Evolutionary conservation across 2,888 invertebrate species (phyloP), one percentile per base, ranked within the genome.

Genomic region (Saturnia pavonia): DNA sequence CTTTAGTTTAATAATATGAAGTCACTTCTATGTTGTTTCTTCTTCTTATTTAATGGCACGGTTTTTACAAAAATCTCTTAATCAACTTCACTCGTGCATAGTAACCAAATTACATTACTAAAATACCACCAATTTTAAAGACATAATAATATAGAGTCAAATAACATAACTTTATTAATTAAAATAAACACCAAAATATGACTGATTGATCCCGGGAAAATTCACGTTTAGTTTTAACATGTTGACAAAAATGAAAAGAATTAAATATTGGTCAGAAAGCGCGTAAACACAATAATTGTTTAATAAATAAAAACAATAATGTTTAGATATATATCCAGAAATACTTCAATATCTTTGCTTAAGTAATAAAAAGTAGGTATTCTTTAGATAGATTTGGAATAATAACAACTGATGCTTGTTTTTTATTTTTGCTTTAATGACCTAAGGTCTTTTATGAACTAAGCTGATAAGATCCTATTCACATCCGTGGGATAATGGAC

Each of bases 341-440:
- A 63, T 11, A 45, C 45, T 27, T 27, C 19, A 27, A 14, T 16
- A 14, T 45, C 67, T 76, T 83, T 78, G 81, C 80, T 78, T 79
- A 84, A 81, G 83, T 80, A 83, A 83, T 87, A 77, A 83, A 88
- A 85, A 89, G n/a, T n/a, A n/a, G n/a, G 88, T 88, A 90, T 86
- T 85, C 81, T 81, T 83, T 85, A 83, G 81, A 85, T 85, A 88
- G 85, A 84, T 84, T 84, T 82, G 78, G 86, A 85, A 88, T 91
- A 89, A 91, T 89, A 83, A 88, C 80, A 83, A 88, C 80, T 78
- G 85, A 81, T 80, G 72, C 75, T 86, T 9, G 7, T 22, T 1
- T 22, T 84, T 89, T 88, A 87, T 90, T 88, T 90, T 89, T 85
- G 78, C 81, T 79, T 84, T 91, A 91, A 92, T 91, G 85, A 91